Evolutionary conservation across 2,888 invertebrate genomes (phyloP).

Genomic region (Gonocerus acuteangulatus): DNA sequence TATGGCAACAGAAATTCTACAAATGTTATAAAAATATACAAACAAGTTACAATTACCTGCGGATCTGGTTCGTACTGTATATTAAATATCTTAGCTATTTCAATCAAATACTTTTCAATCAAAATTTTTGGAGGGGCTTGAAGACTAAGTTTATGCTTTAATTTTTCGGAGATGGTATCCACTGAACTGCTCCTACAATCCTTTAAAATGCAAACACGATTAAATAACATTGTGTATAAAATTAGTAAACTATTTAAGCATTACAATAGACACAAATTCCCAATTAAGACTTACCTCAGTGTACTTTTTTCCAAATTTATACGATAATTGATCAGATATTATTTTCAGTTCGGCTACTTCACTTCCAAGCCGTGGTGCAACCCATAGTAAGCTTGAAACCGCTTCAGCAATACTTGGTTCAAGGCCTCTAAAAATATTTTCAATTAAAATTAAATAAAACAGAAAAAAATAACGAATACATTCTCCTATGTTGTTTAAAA

Average conservation of each 20-base stretch:
- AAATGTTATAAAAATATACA: too few relatives aligned
- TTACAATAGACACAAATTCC: too few relatives aligned
- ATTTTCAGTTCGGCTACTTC: slow-evolving; percentile 69
- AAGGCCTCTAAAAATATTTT: slow-evolving; percentile 50
- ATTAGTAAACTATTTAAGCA: too few relatives aligned
- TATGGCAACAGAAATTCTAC: too few relatives aligned
- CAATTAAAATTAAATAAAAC: not conserved
- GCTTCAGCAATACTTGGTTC: slow-evolving; percentile 95
- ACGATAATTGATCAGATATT: slow-evolving; percentile 77
- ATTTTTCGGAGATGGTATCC: slow-evolving; percentile 76
- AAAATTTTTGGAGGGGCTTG: slow-evolving; percentile 92
- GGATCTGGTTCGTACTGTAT: slow-evolving; percentile 93
- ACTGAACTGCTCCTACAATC: slow-evolving; percentile 75
- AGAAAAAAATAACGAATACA: not conserved
- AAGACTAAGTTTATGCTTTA: slow-evolving; percentile 86
- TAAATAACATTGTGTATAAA: not conserved
- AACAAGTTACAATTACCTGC: slow-evolving; percentile 48
- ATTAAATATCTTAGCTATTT: slow-evolving; percentile 93
- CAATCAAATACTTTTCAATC: slow-evolving; percentile 88
- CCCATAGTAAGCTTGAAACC: slow-evolving; percentile 94
- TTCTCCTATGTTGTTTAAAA: not conserved
- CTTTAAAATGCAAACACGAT: slow-evolving; percentile 38
- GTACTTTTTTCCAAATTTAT: slow-evolving; percentile 91
- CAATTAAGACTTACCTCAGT: slow-evolving; percentile 65
- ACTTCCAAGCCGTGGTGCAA: slow-evolving; percentile 82